Percentiles rank a stretch among this genome's conserved stretches.
These are phyloP conservation scores for Zapus hudsonius DNA, from an alignment of 2,113 vertebrate species.

Conservation along the genomic window DNA sequence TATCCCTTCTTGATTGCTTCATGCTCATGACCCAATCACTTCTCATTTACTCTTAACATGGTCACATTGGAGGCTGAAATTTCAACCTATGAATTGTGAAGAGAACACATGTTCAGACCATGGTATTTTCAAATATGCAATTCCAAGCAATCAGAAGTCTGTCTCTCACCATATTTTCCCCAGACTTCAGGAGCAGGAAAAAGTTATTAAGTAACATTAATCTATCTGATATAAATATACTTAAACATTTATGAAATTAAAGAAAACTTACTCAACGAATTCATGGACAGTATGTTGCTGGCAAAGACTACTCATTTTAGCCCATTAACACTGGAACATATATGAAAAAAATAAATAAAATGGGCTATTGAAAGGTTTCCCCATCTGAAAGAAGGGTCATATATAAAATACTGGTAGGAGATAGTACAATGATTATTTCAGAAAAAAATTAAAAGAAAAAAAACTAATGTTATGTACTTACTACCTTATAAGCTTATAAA, in stretches of 20 bases:
- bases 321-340: neutral
- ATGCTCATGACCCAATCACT: neutral
- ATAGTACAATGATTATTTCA: neutral
- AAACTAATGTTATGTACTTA: neutral
- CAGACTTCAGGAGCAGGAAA: neutral
- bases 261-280: neutral
- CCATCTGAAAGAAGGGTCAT: neutral
- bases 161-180: neutral
- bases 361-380: neutral
- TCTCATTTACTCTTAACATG: too few relatives aligned
- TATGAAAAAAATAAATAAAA: neutral
- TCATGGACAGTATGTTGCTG: neutral
- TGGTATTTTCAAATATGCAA: neutral
- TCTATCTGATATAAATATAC: neutral
- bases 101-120: neutral
- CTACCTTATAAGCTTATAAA: neutral
- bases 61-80: neutral
- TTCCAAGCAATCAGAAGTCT: neutral
- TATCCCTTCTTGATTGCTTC: too few relatives aligned
- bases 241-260: neutral
- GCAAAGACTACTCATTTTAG: neutral
- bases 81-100: neutral
- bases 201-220: neutral
- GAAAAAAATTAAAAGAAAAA: neutral
- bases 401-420: neutral